Evolutionary conservation across 2,888 invertebrate species (phyloP), one percentile per base, ranked within the genome.

Genomic region (Gonocerus acuteangulatus): DNA sequence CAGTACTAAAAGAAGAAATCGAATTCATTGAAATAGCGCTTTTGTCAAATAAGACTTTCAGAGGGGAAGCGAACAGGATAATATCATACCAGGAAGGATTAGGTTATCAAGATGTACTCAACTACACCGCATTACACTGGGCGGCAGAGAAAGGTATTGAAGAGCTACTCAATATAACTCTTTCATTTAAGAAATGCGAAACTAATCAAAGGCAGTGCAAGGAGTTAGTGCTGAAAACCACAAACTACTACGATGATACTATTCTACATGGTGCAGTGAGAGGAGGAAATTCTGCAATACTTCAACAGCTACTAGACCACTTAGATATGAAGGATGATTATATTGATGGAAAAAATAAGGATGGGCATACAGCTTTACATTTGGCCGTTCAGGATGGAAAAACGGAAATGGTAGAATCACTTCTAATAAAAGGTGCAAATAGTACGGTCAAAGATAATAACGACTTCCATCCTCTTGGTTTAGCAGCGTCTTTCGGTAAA

Each of bases 341-440:
- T 39, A 39, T 39, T 39, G 15, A 39, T n/a, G 3, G n/a, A 15
- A 4, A 39, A 39, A 39, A 39, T 39, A 39, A 15, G n/a, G 39
- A 39, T 42, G 66, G 64, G 44, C 62, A 66, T 51, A 56, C 66
- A 15, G 65, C 67, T 44, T 48, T 67, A 39, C 67, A 67, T 57
- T 54, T 66, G 22, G 67, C 67, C 42, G 62, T 62, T n/a, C 45
- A 62, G 56, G 62, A 66, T 18, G 64, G 66, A 15, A 48, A 56
- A 32, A 22, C 22, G 39, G 48, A 48, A 19, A 47, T 61, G 32
- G 48, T 61, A 16, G 48, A 61, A n/a, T 21, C 56, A 32, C 19
- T 61, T 39, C 39, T 39, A 3, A 39, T n/a, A 4, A 39, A 39
- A 11, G 4, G 3, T 9, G 39, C 39, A 39, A 39, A 39, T 39